Conservation (phyloP, 2,113 vertebrate species). For the Etheostoma cragini region DNA sequence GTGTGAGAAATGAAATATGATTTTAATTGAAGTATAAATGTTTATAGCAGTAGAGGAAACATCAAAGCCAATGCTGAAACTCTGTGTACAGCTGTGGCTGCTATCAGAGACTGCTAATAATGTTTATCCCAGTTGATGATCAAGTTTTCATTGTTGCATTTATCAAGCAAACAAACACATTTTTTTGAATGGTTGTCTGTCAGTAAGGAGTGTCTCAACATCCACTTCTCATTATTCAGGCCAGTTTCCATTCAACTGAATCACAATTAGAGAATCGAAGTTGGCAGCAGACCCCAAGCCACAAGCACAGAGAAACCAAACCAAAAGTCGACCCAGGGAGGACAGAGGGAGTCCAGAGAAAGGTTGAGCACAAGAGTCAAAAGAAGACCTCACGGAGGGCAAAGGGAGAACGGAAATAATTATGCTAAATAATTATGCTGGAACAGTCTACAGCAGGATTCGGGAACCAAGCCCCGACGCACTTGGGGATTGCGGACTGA, state of each 20-base stretch:
- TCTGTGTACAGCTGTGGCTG: conserved; percentile 61
- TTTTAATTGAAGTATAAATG: conserved; percentile 80
- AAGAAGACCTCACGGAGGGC: no score
- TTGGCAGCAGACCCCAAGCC: conserved; percentile 27
- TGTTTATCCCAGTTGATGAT: conserved; percentile 67
- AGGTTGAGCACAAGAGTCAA: no score
- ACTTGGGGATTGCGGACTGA: no score
- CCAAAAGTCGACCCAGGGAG: no score
- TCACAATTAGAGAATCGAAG: conserved; percentile 16
- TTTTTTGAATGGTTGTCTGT: conserved; percentile 56
- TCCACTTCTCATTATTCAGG: conserved; percentile 64
- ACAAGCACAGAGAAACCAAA: conserved; percentile 3
- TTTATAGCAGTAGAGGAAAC: conserved; percentile 65
- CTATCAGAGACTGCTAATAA: conserved; percentile 71
- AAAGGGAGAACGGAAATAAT: no score
- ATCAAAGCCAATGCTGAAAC: conserved; percentile 69
- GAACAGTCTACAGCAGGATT: no score
- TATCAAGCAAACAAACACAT: conserved; percentile 68
- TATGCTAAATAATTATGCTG: no score
- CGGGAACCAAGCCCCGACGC: no score
- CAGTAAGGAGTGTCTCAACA: conserved; percentile 54
- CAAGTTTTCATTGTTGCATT: conserved; percentile 65
- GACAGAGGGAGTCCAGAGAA: no score
- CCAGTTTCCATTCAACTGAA: conserved; percentile 30
- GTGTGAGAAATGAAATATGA: conserved; percentile 76